phyloP scores from a whole-genome alignment of 2,888 invertebrate genomes.

The Pollenia griseotomentosa region DNA sequence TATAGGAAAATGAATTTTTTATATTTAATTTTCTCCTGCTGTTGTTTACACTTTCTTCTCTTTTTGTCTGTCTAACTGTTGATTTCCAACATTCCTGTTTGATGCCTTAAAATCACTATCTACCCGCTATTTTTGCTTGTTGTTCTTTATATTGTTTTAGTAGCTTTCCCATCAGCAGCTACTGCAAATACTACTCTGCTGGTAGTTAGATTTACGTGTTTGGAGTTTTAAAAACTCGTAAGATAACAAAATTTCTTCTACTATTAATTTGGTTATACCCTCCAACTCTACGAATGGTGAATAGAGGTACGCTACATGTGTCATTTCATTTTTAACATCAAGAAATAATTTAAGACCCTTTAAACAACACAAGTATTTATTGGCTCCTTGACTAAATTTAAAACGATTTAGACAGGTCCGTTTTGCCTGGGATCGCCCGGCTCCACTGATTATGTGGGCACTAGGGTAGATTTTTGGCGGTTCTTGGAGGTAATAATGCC shows the following conservation, averaged over 20 bases:
- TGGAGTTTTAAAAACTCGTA: conserved; percentile 64
- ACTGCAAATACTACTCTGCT: conserved; percentile 5
- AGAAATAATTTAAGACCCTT: no score
- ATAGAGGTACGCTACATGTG: no score
- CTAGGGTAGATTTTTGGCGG: no score
- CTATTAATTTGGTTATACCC: conserved; percentile 42
- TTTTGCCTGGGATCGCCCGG: no score
- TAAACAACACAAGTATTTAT: no score
- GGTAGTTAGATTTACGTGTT: conserved; percentile 69
- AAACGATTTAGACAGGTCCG: no score
- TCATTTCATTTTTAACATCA: no score
- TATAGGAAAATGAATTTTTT: conserved; percentile 60
- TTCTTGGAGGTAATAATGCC: no score
- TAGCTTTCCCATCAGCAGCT: conserved; percentile 17
- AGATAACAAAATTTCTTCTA: conserved; percentile 50
- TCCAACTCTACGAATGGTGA: no score
- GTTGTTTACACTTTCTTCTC: conserved; percentile 50
- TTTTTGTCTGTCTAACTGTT: conserved; percentile 43
- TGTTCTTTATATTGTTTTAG: conserved; percentile 13
- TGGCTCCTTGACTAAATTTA: no score
- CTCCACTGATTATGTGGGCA: no score
- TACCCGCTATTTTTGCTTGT: conserved; percentile 57
- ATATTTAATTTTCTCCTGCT: background rate
- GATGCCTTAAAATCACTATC: conserved; percentile 32
- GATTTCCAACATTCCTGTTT: conserved; percentile 27